phyloP scores from a whole-genome alignment of 2,113 vertebrate genomes.

The Silurus asotus region DNA sequence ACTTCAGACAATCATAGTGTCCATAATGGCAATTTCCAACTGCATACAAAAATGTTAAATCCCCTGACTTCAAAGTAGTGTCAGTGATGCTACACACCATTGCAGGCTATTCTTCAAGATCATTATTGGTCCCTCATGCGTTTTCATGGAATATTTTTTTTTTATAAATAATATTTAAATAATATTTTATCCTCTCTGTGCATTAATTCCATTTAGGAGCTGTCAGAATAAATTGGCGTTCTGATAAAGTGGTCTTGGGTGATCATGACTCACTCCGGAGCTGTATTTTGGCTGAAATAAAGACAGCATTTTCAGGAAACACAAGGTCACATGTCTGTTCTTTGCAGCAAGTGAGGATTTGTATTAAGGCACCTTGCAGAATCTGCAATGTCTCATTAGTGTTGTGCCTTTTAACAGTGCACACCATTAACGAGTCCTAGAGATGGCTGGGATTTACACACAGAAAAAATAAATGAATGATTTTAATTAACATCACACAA shows the following conservation, averaged over 20 bases:
- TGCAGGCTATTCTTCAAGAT: constrained; percentile 48
- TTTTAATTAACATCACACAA: constrained; percentile 56
- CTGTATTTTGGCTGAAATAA: background rate
- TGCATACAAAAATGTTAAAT: background rate
- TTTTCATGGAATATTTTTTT: constrained; percentile 59
- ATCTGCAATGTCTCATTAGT: background rate
- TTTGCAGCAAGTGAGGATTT: constrained; percentile 4
- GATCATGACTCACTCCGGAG: constrained; percentile 1
- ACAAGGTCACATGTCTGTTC: background rate
- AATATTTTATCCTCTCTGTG: constrained; percentile 48
- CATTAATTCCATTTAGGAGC: constrained; percentile 56
- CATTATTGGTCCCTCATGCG: constrained; percentile 48
- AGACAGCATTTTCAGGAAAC: background rate
- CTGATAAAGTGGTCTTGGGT: background rate
- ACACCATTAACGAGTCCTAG: background rate
- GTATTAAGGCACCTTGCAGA: background rate
- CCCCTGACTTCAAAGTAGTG: background rate
- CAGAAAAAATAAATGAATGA: constrained; percentile 25
- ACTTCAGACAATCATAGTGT: background rate
- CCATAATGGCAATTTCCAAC: background rate
- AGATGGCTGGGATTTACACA: constrained; percentile 29
- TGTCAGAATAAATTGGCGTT: constrained; percentile 49
- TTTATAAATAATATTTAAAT: constrained; percentile 56
- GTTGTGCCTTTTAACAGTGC: constrained; percentile 1
- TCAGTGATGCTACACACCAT: constrained; percentile 36